phyloP scores from a whole-genome alignment of 2,113 vertebrate species.

The Dasypus novemcinctus region DNA sequence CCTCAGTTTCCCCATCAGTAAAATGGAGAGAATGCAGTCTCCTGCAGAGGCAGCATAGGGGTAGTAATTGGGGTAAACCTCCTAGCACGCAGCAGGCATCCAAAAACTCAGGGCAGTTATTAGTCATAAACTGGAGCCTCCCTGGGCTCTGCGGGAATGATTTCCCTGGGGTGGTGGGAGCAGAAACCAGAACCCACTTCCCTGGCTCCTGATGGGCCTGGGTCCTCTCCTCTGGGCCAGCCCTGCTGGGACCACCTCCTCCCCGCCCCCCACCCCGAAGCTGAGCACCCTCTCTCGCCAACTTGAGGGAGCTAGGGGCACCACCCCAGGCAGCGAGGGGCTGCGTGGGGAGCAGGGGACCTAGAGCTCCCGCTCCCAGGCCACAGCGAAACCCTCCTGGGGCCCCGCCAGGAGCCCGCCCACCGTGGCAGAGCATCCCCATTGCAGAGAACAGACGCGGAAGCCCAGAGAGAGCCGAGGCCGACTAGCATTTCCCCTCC shows the following conservation, averaged over 20 bases:
- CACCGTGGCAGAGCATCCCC: fast-evolving
- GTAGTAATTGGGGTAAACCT: not conserved
- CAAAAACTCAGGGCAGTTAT: not conserved
- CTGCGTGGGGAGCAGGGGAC: not conserved
- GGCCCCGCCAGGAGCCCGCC: fast-evolving
- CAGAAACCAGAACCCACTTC: not conserved
- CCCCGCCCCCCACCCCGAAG: not conserved
- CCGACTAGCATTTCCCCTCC: not conserved
- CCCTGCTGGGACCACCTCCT: not conserved
- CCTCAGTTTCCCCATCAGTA: not conserved
- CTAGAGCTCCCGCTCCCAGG: fast-evolving
- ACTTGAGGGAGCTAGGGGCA: not conserved
- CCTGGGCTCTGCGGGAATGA: not conserved
- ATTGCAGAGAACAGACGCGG: not conserved
- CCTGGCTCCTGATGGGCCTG: too few species aligned
- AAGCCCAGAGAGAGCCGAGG: fast-evolving
- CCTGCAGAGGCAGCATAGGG: not conserved
- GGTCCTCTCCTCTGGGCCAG: not conserved
- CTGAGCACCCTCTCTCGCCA: not conserved
- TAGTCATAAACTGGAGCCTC: not conserved
- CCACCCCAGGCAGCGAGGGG: not conserved
- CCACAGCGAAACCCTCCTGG: not conserved
- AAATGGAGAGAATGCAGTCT: not conserved
- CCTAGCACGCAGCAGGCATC: not conserved
- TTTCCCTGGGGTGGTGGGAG: not conserved